These are phyloP conservation scores for Drosophila triauraria DNA, from an alignment of 1,140 invertebrate genomes.

Conservation along the genomic window DNA sequence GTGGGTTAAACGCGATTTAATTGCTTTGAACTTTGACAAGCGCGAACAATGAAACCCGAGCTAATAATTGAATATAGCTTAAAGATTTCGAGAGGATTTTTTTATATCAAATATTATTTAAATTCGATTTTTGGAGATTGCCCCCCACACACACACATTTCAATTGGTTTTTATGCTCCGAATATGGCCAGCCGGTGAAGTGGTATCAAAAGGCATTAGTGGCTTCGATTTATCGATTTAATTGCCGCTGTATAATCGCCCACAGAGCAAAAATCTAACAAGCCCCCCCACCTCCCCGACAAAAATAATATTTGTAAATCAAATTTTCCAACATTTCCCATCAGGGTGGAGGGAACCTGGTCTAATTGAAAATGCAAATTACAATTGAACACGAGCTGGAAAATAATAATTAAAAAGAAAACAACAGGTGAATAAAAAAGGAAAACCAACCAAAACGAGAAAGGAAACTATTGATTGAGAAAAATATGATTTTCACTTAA, in stretches of 20 bases:
- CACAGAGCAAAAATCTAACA: background rate
- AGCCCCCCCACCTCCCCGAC: background rate
- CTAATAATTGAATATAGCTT: constrained; percentile 16
- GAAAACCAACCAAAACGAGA: no score
- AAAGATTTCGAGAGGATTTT: background rate
- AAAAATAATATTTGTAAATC: constrained; percentile 51
- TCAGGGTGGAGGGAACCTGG: background rate
- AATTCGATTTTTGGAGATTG: background rate
- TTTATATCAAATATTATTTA: background rate
- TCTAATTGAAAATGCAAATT: constrained; percentile 68
- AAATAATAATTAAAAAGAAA: constrained; percentile 26
- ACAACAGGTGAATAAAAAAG: background rate
- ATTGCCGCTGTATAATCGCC: constrained; percentile 1
- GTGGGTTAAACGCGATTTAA: constrained; percentile 30
- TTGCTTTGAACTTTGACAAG: constrained; percentile 20
- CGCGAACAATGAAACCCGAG: background rate
- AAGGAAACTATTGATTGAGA: background rate
- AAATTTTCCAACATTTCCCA: constrained; percentile 45
- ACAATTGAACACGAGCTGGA: constrained; percentile 32
- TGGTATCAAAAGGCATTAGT: constrained; percentile 1
- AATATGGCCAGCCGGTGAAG: background rate
- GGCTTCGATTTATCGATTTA: constrained; percentile 12
- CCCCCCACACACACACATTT: background rate
- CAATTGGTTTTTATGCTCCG: background rate
- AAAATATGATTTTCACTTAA: background rate